Base-by-base conservation (phyloP, 2,113 vertebrate species). In the Entelurus aequoreus region DNA sequence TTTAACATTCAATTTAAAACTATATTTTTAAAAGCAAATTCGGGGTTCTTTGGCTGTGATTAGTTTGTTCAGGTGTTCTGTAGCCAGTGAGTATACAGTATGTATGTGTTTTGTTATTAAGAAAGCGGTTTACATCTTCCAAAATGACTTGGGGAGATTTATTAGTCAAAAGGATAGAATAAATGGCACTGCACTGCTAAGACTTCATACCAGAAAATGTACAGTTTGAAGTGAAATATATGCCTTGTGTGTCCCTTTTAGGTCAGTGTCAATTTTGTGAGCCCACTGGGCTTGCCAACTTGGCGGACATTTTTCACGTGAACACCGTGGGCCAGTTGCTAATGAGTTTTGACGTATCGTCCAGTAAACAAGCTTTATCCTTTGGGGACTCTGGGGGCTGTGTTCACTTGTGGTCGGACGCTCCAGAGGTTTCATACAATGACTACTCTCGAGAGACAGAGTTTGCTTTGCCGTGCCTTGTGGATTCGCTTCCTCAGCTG, bases 221-320 rank as follows among this genome's bases (percentile, higher is more conserved):
- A 16, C 16, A 10, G 50, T 51, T 51, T 28, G 19, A 7, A 11
- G 5, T 7, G 8, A 35, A 35, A 53, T 53, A 13, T 35, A 11
- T 16, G 21, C 42, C 7, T 40, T 0, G 0, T 60, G 16, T 21
- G 12, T 16, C 52, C 49, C 12, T 0, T 6, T 0, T 72, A 99
- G 97, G 96, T 62, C 96, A 98, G 65, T 98, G 94, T 80, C 97
- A 99, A 89, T 99, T 99, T 87, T 99, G 97, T 0, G 97, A 99
- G 79, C 96, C 96, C 82, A 98, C 94, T 0, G 97, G 97, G 65
- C 88, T 98, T 5, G 97, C 97, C 77, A 98, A 90, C 54, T 82
- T 97, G 2, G 96, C 94, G 0, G 97, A 98, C 70, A 90, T 99
- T 76, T 98, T 98, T 70, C 96, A 98, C 16, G 92, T 99, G 15